phyloP scores from a whole-genome alignment of 92 coral and sea anemone species.

The Phenganax stokvisi region DNA sequence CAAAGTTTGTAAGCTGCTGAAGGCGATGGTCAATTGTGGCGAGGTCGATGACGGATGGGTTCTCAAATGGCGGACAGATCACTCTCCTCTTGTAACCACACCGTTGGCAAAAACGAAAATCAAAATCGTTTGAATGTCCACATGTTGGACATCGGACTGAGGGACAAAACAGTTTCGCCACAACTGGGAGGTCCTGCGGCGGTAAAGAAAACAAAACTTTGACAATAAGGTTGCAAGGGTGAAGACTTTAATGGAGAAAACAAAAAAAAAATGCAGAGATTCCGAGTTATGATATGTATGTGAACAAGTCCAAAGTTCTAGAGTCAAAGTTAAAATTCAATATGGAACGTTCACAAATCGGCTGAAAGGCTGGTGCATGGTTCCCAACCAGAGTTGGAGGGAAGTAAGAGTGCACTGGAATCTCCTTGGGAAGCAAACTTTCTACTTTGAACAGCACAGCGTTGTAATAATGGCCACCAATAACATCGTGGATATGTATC shows the following conservation, averaged over 20 bases:
- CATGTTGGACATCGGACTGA: conserved; percentile 54
- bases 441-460: conserved; percentile 3
- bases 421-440: conserved; percentile 40
- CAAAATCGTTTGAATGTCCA: conserved; percentile 52
- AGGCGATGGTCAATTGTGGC: conserved; percentile 31
- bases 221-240: too few relatives aligned
- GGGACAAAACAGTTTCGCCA: conserved; percentile 40
- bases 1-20: conserved; percentile 38
- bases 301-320: too few relatives aligned
- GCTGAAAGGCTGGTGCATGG: conserved; percentile 34
- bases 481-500: background rate
- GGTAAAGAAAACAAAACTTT: too few relatives aligned
- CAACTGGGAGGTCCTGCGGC: conserved; percentile 54
- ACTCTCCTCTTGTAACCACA: conserved; percentile 47
- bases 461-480: conserved; percentile 17
- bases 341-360: conserved; percentile 57
- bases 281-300: too few relatives aligned
- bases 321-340: too few relatives aligned
- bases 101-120: conserved; percentile 57
- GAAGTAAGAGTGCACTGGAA: conserved; percentile 30
- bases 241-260: too few relatives aligned
- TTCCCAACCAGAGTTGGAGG: conserved; percentile 36
- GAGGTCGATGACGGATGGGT: conserved; percentile 32
- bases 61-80: too few relatives aligned
- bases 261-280: too few relatives aligned